Evolutionary conservation across 2,797 vertebrate genomes (phyloP), one percentile per base, ranked within the genome.

Genomic region (Trachurus trachurus): DNA sequence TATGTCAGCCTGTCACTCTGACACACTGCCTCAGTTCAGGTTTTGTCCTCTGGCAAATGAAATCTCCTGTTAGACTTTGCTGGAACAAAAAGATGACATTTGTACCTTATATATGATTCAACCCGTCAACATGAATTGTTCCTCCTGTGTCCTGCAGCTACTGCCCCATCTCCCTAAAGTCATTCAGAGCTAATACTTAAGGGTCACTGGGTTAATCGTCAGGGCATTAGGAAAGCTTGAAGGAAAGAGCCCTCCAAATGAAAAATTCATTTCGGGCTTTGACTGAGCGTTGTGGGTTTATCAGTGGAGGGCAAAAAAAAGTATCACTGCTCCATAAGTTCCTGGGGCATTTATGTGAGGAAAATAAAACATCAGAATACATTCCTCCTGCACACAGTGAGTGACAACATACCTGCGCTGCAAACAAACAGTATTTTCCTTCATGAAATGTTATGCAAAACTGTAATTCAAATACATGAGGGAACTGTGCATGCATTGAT

Each of bases 141-240:
- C 59, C 19, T 72, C 31, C 65, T 11, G 62, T 65, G 59, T 72
- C 76, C 45, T 69, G 39, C 49, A 71, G 71, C 74, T 40, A 39
- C 60, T 58, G 40, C 63, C 72, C 47, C 4, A 10, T 77, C 65
- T 69, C 74, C 68, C 68, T 29, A 31, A 82, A 89, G 83, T 83
- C 78, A 81, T 65, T 78, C 66, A 88, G 74, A 88, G 81, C 87
- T 88, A 83, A 93, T 80, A 87, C 90, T 83, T 84, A 34, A 70
- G 71, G 90, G 89, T 90, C 89, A 85, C 21, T 39, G 52, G 88
- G 89, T 93, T 89, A 90, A 89, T 89, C 88, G 86, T 66, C n/a
- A 61, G 74, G 76, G 81, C 74, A 78, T 87, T 85, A 86, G 77
- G 77, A 54, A 73, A 76, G 76, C 64, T 29, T 45, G 71, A 64